A percentile compares a stretch with the other conserved stretches of the same genome.
Conservation (phyloP, 1,140 invertebrate species). For the Anastrepha obliqua region DNA sequence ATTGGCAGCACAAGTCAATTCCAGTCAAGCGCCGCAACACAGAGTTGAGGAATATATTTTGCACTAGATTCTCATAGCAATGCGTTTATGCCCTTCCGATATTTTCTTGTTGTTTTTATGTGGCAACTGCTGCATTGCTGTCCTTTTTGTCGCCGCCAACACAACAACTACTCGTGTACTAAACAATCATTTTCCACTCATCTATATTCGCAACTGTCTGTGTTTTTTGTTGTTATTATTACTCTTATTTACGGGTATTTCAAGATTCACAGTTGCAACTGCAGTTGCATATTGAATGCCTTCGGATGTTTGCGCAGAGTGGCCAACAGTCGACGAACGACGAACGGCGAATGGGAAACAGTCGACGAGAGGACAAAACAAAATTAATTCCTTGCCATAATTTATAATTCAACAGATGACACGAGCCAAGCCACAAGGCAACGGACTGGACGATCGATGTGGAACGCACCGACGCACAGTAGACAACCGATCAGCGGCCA, state of each 20-base stretch:
- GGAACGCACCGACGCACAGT: slow-evolving; percentile 8
- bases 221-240: background rate
- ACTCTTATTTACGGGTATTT: slow-evolving; percentile 9
- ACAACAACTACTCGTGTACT: background rate
- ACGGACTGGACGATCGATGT: slow-evolving; percentile 52
- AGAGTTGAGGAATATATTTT: background rate
- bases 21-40: slow-evolving; percentile 1
- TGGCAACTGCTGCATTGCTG: background rate
- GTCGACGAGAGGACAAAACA: slow-evolving; percentile 54
- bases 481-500: background rate
- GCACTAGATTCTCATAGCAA: slow-evolving; percentile 23
- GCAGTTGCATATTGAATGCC: slow-evolving; percentile 40
- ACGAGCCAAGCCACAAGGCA: slow-evolving; percentile 64
- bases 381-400: slow-evolving; percentile 73
- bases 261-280: slow-evolving; percentile 52
- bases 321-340: background rate
- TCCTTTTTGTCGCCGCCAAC: slow-evolving; percentile 21
- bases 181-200: background rate
- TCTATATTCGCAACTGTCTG: background rate
- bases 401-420: slow-evolving; percentile 73
- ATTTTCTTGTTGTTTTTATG: background rate
- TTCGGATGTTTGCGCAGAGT: background rate
- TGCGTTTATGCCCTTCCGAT: background rate
- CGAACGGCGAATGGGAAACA: background rate
- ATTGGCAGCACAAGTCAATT: slow-evolving; percentile 28